Base-by-base conservation (phyloP, 2,888 invertebrate genomes). In the Aleiodes testaceus region DNA sequence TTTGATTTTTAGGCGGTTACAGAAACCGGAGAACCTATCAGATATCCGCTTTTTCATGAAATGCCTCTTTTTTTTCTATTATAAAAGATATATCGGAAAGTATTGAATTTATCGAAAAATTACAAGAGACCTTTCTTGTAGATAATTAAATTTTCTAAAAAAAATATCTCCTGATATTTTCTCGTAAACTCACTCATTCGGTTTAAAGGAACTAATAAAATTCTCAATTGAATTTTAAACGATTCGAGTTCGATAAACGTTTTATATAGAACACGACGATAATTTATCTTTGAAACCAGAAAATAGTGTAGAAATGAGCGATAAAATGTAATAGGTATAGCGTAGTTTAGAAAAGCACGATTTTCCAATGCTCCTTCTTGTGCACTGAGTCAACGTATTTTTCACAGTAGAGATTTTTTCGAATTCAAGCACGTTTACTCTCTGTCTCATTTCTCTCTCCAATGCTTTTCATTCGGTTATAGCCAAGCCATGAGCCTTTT, bases 311-410 rank as follows among this genome's bases (percentile, higher is more conserved):
- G 12, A 59, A 63, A 63, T 22, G 63, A 44, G 42, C 55, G 61
- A 45, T 49, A 49, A 59, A 16, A 44, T 55, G 42, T 47, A 52
- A 42, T 16, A 36, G 61, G 26, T 63, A 18, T 44, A 52, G 50
- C 16, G 59, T 16, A 75, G 68, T 59, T 71, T 66, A 64, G 64
- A 72, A n/a, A n/a, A 74, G 70, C 73, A 72, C 72, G 61, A 65
- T 68, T 73, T 52, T 64, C 67, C 70, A 59, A 68, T 68, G 49
- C 66, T 69, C 72, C 70, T 71, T 70, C 61, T 66, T 53, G 65
- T 68, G 47, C 65, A 65, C 59, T 61, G 70, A 22, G 49, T 75
- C 50, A 36, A 59, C 42, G 42, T 59, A 42, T 59, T 59, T 59
- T 59, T 55, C 55, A 26, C 26, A 55, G 55, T 30, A 7, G 12